These are phyloP conservation scores for Merluccius polli DNA, from an alignment of 2,797 vertebrate genomes.

Conservation along the genomic window DNA sequence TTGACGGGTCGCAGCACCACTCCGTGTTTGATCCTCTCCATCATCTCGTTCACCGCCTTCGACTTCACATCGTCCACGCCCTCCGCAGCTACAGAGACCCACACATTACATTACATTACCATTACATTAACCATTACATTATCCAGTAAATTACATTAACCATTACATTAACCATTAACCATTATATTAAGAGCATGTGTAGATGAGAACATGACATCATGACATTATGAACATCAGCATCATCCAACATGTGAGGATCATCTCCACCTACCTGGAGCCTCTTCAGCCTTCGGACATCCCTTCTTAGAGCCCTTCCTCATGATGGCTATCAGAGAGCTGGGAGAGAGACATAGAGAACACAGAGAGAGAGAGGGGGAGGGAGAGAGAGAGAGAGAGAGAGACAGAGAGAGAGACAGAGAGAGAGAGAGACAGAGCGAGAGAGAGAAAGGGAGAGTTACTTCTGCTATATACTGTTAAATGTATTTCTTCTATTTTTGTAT, in stretches of 20 bases:
- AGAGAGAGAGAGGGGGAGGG: background rate
- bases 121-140: background rate
- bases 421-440: constrained; percentile 3
- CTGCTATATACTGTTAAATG: background rate
- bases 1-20: constrained; percentile 78
- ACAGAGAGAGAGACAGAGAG: background rate
- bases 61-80: constrained; percentile 70
- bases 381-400: background rate
- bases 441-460: background rate
- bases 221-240: background rate
- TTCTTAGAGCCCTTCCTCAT: constrained; percentile 81
- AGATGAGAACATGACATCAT: background rate
- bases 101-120: background rate
- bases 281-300: constrained; percentile 64
- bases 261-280: constrained; percentile 57
- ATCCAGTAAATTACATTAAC: background rate
- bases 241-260: background rate
- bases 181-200: background rate
- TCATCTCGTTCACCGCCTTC: constrained; percentile 82
- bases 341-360: constrained; percentile 7
- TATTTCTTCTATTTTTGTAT: too few relatives aligned
- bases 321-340: constrained; percentile 79
- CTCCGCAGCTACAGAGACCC: background rate
- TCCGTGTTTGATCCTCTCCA: constrained; percentile 80
- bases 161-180: too few relatives aligned